Percentiles rank a stretch among this genome's conserved stretches.
Evolutionary conservation across 2,113 vertebrate genomes (phyloP).

Genomic region (Brachyistius frenatus): DNA sequence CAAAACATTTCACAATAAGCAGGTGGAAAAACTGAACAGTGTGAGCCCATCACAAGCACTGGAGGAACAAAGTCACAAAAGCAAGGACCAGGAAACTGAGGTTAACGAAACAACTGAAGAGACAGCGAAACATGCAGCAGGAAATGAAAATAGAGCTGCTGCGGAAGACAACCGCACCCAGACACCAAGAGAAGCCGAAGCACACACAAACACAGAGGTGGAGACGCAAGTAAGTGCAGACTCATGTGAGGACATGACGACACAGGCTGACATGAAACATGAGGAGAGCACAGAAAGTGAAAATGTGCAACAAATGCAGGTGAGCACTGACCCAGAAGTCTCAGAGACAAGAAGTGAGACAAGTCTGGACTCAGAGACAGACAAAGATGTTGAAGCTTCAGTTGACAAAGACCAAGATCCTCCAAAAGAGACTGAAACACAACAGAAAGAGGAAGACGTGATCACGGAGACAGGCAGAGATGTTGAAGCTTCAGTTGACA

Average conservation of each 20-base stretch:
- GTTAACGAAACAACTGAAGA: conserved; percentile 12
- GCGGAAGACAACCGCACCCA: conserved; percentile 20
- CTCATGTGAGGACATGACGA: conserved; percentile 7
- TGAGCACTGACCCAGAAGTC: conserved; percentile 10
- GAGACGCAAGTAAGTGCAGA: not conserved
- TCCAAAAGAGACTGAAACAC: not conserved
- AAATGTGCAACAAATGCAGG: conserved; percentile 18
- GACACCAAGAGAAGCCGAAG: not conserved
- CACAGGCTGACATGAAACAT: conserved; percentile 17
- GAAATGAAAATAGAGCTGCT: conserved; percentile 6
- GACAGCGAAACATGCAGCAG: conserved; percentile 8
- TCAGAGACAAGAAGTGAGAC: conserved; percentile 20
- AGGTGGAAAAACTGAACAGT: conserved; percentile 3
- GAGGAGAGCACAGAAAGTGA: conserved; percentile 34
- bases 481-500: not conserved
- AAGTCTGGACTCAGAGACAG: conserved; percentile 13
- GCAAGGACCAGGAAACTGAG: conserved; percentile 29
- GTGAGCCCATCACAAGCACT: conserved; percentile 6
- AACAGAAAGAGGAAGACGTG: too few species aligned
- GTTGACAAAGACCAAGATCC: not conserved
- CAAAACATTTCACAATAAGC: not conserved
- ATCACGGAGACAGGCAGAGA: not conserved
- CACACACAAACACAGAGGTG: not conserved
- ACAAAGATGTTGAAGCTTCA: not conserved
- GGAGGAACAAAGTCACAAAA: conserved; percentile 18